Base-by-base conservation (phyloP, 1,140 invertebrate species). In the Meloidogyne chitwoodi region DNA sequence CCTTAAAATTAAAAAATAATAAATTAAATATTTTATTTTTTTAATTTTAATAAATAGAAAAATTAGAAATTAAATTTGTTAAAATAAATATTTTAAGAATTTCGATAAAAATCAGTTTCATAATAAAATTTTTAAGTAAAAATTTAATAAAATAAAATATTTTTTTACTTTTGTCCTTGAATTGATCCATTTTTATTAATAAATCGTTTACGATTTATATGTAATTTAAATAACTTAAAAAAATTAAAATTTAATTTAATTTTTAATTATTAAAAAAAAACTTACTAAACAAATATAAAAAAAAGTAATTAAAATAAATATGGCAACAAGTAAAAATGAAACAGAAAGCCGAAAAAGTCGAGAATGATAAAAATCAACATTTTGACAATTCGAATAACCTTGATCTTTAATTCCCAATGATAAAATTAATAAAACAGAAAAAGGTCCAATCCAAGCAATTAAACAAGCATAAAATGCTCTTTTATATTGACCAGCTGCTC, bases 341-440 rank as follows among this genome's bases (percentile, higher is more conserved):
- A 82, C 64, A 27, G 24, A 78, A 31, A 71, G 44, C 24, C 81
- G 66, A 65, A 82, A 82, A 19, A 74, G 34, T n/a, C 82, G 81
- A 12, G 73, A 64, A 38, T 83, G 75, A 64, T 82, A 82, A 41
- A 82, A 82, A 27, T 69, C 27, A 38, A 83, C 78, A 34, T 83
- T 31, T 26, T 63, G 27, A 31, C 80, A 79, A 38, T 76, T 80
- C 63, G 61, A 83, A 68, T 74, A 82, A 41, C 81, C 81, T 75
- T 82, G 64, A 27, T 31, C 61, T 29, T 56, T 34, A 41, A 77
- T 76, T 31, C 44, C 48, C 14, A 48, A 56, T 22, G 81, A 69
- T 16, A 82, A 38, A 14, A 68, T 31, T 19, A 84, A 61, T 4
- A 82, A 61, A 44, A 73, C 78, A 16, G 64, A 26, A 6, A 83